Percentiles rank a stretch among this genome's conserved stretches.
Evolutionary conservation across 2,888 invertebrate species (phyloP).

Genomic region (Nudaria mundana): DNA sequence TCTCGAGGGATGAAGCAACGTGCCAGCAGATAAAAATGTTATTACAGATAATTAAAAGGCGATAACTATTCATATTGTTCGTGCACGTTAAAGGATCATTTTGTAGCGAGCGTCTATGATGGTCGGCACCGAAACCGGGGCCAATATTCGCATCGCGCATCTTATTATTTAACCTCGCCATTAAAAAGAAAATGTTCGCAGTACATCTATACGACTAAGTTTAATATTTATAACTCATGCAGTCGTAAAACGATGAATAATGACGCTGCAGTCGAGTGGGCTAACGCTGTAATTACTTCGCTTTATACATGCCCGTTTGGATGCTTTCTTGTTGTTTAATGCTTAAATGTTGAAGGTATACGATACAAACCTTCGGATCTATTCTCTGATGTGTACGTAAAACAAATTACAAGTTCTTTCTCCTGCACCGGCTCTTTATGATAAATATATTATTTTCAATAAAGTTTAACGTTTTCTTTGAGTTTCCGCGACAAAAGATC

Average conservation of each 20-base stretch:
- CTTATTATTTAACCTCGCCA: conserved; percentile 73
- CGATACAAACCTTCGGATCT: conserved; percentile 57
- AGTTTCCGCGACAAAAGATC: conserved; percentile 18
- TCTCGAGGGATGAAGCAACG: conserved; percentile 44
- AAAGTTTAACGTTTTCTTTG: conserved; percentile 24
- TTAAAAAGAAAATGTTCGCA: conserved; percentile 81
- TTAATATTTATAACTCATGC: conserved; percentile 80
- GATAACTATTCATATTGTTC: conserved; percentile 58
- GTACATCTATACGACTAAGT: conserved; percentile 78
- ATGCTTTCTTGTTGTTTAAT: conserved; percentile 74
- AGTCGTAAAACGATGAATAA: conserved; percentile 81
- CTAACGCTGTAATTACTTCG: conserved; percentile 78
- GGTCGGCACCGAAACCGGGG: conserved; percentile 59
- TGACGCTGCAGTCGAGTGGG: conserved; percentile 76
- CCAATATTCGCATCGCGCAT: conserved; percentile 67
- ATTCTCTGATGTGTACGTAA: conserved; percentile 55
- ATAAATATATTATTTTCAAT: conserved; percentile 36
- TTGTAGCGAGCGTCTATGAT: conserved; percentile 53
- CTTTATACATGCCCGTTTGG: conserved; percentile 68
- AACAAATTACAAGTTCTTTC: conserved; percentile 55
- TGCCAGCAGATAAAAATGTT: conserved; percentile 59
- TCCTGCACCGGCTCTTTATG: conserved; percentile 40
- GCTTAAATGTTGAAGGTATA: conserved; percentile 67
- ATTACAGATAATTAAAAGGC: conserved; percentile 72
- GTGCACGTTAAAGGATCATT: conserved; percentile 55